Percentiles rank a stretch among this genome's conserved stretches.
These are phyloP conservation scores for Chrosomus eos DNA, from an alignment of 2,797 vertebrate species.

Conservation along the genomic window DNA sequence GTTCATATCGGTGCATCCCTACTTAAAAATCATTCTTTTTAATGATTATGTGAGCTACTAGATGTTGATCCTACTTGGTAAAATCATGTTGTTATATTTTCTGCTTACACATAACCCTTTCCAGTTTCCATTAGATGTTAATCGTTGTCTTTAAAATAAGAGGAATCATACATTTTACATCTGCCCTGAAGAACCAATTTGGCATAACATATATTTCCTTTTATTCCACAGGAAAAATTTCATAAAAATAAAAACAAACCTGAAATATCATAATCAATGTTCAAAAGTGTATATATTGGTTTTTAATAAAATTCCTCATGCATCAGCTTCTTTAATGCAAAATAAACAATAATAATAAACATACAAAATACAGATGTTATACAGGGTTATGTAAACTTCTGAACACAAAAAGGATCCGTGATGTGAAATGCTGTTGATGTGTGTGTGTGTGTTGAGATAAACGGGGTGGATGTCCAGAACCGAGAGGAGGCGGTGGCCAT, in stretches of 20 bases:
- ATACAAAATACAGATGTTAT: neutral
- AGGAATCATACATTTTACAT: neutral
- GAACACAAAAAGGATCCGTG: neutral
- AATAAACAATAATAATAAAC: neutral
- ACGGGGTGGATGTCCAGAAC: constrained; percentile 85
- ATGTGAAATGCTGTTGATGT: neutral
- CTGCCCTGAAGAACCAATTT: neutral
- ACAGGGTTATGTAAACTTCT: neutral
- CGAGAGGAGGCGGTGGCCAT: constrained; percentile 84
- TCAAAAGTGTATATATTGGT: neutral
- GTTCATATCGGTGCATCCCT: too few relatives aligned
- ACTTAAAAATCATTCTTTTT: neutral
- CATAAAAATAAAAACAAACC: too few relatives aligned
- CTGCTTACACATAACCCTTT: neutral
- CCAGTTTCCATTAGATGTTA: neutral
- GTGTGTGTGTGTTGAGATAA: constrained; percentile 77
- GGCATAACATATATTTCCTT: neutral
- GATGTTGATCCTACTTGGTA: neutral
- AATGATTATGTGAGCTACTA: too few relatives aligned
- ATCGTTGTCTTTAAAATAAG: neutral
- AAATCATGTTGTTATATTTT: neutral
- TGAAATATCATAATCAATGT: neutral
- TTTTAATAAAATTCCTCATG: neutral
- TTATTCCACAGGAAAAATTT: neutral
- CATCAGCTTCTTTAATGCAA: neutral